phyloP scores from a whole-genome alignment of 1,140 invertebrate genomes.

The Drosophila virilis region DNA sequence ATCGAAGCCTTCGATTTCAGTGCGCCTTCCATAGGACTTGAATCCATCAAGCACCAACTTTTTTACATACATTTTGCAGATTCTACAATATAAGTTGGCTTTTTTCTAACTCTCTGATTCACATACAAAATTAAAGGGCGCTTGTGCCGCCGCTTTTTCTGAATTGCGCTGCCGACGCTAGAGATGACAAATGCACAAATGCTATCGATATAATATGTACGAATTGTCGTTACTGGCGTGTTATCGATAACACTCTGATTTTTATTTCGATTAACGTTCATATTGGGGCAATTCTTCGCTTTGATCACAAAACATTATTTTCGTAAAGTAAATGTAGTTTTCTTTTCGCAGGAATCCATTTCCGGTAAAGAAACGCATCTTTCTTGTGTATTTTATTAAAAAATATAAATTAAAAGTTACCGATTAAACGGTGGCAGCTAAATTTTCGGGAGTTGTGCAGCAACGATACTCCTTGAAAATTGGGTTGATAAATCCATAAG shows the following conservation, averaged over 20 bases:
- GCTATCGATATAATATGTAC: constrained; percentile 2
- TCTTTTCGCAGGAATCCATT: no score
- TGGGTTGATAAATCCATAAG: no score
- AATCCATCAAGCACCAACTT: constrained; percentile 98
- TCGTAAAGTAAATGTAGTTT: no score
- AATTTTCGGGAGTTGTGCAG: no score
- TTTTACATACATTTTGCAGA: constrained; percentile 94
- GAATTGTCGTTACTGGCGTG: not conserved
- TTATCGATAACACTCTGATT: not conserved
- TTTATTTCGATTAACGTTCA: not conserved
- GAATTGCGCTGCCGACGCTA: constrained; percentile 44
- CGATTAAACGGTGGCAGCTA: no score
- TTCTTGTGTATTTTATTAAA: no score
- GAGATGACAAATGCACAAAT: constrained; percentile 5
- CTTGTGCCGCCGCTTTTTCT: constrained; percentile 52
- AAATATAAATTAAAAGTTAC: no score
- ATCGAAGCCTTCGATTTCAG: constrained; percentile 98
- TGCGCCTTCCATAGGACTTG: constrained; percentile 98
- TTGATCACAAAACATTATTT: no score
- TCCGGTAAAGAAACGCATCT: no score
- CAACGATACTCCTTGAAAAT: no score
- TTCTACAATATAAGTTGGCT: not conserved
- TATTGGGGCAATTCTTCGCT: no score
- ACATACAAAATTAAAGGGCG: constrained; percentile 10
- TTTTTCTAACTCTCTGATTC: not conserved